Percentiles rank a stretch among this genome's conserved stretches.
Evolutionary conservation across 2,888 invertebrate genomes (phyloP).

Genomic region (Pegoplata infirma): DNA sequence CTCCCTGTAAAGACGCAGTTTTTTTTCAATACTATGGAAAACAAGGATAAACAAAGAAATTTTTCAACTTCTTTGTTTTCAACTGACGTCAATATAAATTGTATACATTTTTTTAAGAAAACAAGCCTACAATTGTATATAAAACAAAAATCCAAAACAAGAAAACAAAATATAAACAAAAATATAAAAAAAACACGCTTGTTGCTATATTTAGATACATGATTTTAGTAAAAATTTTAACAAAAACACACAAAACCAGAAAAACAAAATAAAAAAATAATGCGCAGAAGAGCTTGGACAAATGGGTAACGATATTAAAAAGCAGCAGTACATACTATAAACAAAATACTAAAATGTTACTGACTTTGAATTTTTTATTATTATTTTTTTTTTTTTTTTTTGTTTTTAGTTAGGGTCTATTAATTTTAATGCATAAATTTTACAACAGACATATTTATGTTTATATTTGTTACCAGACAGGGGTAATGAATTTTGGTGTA

Average conservation of each 20-base stretch:
- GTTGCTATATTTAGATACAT: slow-evolving; percentile 43
- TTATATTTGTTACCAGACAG: neutral
- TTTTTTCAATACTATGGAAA: neutral
- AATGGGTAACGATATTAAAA: neutral
- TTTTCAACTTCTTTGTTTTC: slow-evolving; percentile 22
- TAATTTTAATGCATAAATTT: slow-evolving; percentile 36
- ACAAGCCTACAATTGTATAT: neutral
- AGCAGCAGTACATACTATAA: neutral
- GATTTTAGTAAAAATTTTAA: slow-evolving; percentile 24
- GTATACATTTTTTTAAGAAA: neutral
- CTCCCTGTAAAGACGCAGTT: neutral
- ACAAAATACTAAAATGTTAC: neutral
- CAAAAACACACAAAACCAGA: neutral
- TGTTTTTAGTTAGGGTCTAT: slow-evolving; percentile 27
- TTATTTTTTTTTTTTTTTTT: too few species aligned
- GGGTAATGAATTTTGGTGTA: slow-evolving; percentile 2
- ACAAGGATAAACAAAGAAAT: neutral
- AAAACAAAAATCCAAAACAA: slow-evolving; percentile 5
- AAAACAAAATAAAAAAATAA: neutral
- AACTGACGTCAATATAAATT: slow-evolving; percentile 21
- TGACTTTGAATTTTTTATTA: neutral
- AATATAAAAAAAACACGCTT: slow-evolving; percentile 31
- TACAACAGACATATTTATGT: neutral
- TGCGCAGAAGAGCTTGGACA: slow-evolving; percentile 18
- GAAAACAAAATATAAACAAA: slow-evolving; percentile 21